phyloP scores from a whole-genome alignment of 2,797 vertebrate species.

The Numenius phaeopus region DNA sequence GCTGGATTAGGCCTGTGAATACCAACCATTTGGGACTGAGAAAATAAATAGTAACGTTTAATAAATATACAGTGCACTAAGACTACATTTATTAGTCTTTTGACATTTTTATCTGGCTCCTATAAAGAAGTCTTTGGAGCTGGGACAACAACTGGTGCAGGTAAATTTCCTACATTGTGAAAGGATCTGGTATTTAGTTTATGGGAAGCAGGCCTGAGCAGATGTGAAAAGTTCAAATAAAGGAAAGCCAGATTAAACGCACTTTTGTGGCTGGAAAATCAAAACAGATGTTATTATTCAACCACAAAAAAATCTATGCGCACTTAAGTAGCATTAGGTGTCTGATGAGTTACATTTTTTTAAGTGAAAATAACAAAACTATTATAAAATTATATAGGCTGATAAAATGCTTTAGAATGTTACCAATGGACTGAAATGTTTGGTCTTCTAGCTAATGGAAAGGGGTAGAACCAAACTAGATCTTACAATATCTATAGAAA shows the following conservation, averaged over 20 bases:
- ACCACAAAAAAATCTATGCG: slow-evolving; percentile 78
- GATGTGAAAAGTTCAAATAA: slow-evolving; percentile 87
- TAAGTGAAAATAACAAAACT: slow-evolving; percentile 70
- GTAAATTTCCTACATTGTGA: slow-evolving; percentile 80
- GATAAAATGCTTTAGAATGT: slow-evolving; percentile 49
- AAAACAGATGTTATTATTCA: slow-evolving; percentile 87
- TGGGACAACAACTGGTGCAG: slow-evolving; percentile 74
- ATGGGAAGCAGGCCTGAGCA: slow-evolving; percentile 82
- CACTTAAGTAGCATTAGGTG: slow-evolving; percentile 80
- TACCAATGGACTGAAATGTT: neutral
- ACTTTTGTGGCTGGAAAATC: slow-evolving; percentile 82
- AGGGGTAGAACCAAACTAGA: neutral
- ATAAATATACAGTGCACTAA: slow-evolving; percentile 58
- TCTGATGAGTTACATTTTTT: slow-evolving; percentile 71
- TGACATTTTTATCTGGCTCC: slow-evolving; percentile 75
- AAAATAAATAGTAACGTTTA: slow-evolving; percentile 61
- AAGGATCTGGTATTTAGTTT: slow-evolving; percentile 82
- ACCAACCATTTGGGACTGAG: slow-evolving; percentile 29
- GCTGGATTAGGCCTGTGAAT: neutral
- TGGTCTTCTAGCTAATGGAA: neutral
- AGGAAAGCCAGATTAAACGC: slow-evolving; percentile 85
- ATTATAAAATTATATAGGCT: slow-evolving; percentile 66
- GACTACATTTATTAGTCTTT: slow-evolving; percentile 74
- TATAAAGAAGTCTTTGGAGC: slow-evolving; percentile 77
- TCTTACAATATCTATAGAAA: neutral